Conservation (phyloP, 2,113 vertebrate genomes). For the Gopherus evgoodei region DNA sequence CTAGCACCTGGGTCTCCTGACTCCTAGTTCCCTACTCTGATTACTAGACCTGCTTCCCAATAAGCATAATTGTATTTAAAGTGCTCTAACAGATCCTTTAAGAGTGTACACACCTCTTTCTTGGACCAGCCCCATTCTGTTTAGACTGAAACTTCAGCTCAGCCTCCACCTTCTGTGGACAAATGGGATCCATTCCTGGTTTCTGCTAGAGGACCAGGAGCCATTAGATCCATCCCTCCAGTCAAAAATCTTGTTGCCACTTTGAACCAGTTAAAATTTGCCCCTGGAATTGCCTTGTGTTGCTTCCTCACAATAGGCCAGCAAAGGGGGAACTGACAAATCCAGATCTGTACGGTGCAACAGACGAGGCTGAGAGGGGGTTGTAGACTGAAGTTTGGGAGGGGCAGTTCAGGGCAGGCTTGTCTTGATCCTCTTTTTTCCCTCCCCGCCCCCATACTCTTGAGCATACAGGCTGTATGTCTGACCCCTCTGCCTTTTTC, state of each 20-base stretch:
- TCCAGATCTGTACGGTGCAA: neutral
- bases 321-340: neutral
- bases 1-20: neutral
- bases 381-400: neutral
- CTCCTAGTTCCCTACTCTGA: neutral
- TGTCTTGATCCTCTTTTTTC: neutral
- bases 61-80: neutral
- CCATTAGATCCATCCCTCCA: neutral
- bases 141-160: neutral
- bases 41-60: neutral
- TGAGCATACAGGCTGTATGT: rapidly evolving
- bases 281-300: neutral
- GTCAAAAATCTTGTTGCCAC: neutral
- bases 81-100: neutral
- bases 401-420: neutral
- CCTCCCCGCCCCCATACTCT: too few species aligned
- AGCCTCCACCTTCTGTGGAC: neutral
- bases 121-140: neutral
- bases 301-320: neutral
- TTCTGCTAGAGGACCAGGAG: neutral
- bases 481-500: rapidly evolving
- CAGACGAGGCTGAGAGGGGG: rapidly evolving
- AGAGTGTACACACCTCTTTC: neutral
- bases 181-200: rapidly evolving
- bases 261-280: neutral